These are phyloP conservation scores for Drosophila murphyi DNA, from an alignment of 1,140 invertebrate species.

Conservation along the genomic window DNA sequence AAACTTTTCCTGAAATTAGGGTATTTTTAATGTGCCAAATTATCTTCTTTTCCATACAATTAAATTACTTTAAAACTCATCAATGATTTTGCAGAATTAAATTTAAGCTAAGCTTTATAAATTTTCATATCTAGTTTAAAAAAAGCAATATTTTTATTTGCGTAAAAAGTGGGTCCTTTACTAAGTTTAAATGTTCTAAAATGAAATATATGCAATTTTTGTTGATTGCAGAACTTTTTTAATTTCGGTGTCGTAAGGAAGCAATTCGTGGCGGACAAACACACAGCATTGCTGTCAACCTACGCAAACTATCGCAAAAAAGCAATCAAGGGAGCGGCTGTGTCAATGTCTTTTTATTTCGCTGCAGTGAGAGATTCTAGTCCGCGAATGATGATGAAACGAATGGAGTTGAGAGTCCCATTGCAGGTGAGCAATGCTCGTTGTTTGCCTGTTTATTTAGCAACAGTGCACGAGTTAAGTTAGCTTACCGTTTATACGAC, in stretches of 20 bases:
- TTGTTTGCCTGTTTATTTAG: constrained; percentile 65
- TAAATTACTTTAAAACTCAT: no score
- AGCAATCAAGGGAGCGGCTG: background rate
- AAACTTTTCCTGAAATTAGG: no score
- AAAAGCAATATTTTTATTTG: background rate
- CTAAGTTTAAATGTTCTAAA: background rate
- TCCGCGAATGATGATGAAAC: constrained; percentile 41
- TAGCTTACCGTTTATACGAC: constrained; percentile 42
- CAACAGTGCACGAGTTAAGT: constrained; percentile 66
- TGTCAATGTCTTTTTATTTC: constrained; percentile 67
- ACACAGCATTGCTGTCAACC: constrained; percentile 1
- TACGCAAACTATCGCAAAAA: background rate
- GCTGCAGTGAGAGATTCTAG: constrained; percentile 24
- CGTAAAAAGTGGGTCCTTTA: no score
- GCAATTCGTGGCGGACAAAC: constrained; percentile 32
- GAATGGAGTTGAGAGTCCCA: constrained; percentile 56
- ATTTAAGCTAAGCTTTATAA: no score
- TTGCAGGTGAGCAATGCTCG: constrained; percentile 38
- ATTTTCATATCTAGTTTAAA: no score
- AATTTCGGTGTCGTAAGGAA: constrained; percentile 23
- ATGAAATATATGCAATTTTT: constrained; percentile 2
- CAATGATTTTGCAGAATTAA: no score
- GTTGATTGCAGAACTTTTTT: constrained; percentile 21
- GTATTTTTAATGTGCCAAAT: no score
- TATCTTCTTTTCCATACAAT: no score